These are phyloP conservation scores for Andrena chrysosceles DNA, from an alignment of 2,888 invertebrate genomes.

Conservation along the genomic window DNA sequence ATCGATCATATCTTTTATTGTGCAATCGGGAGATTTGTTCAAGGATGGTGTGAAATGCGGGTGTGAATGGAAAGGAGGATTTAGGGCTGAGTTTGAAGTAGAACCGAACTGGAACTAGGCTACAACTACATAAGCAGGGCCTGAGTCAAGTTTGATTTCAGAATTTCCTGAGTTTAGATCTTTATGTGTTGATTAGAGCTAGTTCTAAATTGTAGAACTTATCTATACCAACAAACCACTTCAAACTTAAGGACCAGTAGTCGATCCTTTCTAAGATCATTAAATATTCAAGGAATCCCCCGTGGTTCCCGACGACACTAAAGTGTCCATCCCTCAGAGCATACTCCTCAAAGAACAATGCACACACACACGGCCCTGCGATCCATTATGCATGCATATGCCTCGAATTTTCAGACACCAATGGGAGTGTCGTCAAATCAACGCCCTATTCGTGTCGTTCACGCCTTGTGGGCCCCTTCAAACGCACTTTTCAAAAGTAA, in stretches of 20 bases:
- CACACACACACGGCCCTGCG: constrained; percentile 67
- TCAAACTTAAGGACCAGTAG: not conserved
- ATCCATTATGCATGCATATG: constrained; percentile 79
- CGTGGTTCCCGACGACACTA: not conserved
- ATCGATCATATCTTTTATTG: constrained; percentile 24
- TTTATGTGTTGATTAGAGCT: no score
- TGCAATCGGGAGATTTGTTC: not conserved
- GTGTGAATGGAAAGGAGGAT: not conserved
- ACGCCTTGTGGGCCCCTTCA: constrained; percentile 72
- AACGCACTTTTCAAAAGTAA: constrained; percentile 65
- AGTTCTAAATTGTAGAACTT: no score
- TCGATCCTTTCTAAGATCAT: not conserved
- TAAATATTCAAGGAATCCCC: not conserved
- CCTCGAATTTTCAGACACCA: constrained; percentile 69
- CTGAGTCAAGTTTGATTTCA: no score
- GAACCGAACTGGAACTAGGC: no score
- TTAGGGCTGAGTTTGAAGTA: no score
- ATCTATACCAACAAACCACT: not conserved
- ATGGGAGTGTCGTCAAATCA: constrained; percentile 81
- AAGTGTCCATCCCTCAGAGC: constrained; percentile 54
- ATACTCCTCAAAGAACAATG: constrained; percentile 68
- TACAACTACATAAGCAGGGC: no score
- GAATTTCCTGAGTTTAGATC: no score
- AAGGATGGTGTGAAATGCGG: not conserved
- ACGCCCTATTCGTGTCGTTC: constrained; percentile 80